These are phyloP conservation scores for Centruroides vittatus DNA, from an alignment of 1,140 invertebrate genomes.

Conservation along the genomic window DNA sequence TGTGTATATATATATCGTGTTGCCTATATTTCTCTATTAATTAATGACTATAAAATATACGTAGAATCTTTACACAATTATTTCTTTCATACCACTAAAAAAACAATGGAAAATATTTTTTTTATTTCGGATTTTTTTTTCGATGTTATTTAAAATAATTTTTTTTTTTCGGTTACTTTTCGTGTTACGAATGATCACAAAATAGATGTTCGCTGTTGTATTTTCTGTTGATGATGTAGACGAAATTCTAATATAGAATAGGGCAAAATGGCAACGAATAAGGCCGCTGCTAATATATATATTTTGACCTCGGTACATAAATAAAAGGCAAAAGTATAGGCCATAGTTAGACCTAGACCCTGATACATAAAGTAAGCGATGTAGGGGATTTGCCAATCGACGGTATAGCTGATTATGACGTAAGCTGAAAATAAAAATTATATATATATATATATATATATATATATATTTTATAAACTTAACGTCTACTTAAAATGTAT, in stretches of 20 bases:
- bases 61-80: no score
- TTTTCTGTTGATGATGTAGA: constrained; percentile 2
- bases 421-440: constrained; percentile 8
- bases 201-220: constrained; percentile 1
- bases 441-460: constrained; percentile 1
- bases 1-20: no score
- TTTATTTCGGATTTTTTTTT: no score
- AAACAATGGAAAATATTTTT: no score
- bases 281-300: neutral
- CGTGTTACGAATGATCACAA: no score
- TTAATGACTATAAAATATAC: no score
- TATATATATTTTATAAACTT: neutral
- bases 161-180: no score
- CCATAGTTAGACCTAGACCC: constrained; percentile 5
- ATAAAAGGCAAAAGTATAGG: constrained; percentile 6
- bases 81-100: no score
- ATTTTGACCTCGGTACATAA: constrained; percentile 11
- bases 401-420: constrained; percentile 3
- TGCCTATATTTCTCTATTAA: no score
- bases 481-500: neutral
- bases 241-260: constrained; percentile 10
- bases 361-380: constrained; percentile 6
- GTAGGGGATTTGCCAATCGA: constrained; percentile 13
- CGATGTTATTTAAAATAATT: no score
- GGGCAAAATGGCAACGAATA: constrained; percentile 7